phyloP scores from a whole-genome alignment of 2,888 invertebrate species.

The Seira sanloemensis region DNA sequence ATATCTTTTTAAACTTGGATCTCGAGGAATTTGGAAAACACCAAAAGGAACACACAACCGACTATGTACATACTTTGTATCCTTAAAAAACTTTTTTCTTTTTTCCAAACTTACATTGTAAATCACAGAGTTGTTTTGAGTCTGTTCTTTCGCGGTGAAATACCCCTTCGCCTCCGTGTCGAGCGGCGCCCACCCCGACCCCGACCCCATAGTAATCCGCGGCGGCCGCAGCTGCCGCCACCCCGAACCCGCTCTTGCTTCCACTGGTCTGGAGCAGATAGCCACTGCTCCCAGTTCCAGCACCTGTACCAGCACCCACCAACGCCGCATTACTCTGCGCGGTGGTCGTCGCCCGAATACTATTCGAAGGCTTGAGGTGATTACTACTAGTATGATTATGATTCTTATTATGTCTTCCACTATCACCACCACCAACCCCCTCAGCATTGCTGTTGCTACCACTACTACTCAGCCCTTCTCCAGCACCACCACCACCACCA shows the following conservation, averaged over 20 bases:
- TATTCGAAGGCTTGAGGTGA: conserved; percentile 10
- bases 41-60: too few species aligned
- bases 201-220: conserved; percentile 51
- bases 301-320: neutral
- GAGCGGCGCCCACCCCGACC: conserved; percentile 3
- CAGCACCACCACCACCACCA: conserved; percentile 74
- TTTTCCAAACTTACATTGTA: conserved; percentile 52
- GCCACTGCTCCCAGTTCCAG: neutral
- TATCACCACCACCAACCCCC: conserved; percentile 40
- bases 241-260: conserved; percentile 41
- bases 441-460: conserved; percentile 22
- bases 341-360: conserved; percentile 36
- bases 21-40: too few species aligned
- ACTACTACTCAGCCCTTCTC: conserved; percentile 35
- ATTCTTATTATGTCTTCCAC: conserved; percentile 29
- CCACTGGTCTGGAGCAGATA: conserved; percentile 53
- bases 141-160: conserved; percentile 60
- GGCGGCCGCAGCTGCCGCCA: conserved; percentile 36
- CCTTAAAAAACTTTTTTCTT: conserved; percentile 22
- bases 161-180: conserved; percentile 52
- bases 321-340: neutral
- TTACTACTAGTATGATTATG: conserved; percentile 45
- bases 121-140: conserved; percentile 69
- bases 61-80: too few species aligned
- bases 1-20: too few species aligned